Evolutionary conservation across 2,888 invertebrate species (phyloP).

Genomic region (Agriopis aurantiaria): DNA sequence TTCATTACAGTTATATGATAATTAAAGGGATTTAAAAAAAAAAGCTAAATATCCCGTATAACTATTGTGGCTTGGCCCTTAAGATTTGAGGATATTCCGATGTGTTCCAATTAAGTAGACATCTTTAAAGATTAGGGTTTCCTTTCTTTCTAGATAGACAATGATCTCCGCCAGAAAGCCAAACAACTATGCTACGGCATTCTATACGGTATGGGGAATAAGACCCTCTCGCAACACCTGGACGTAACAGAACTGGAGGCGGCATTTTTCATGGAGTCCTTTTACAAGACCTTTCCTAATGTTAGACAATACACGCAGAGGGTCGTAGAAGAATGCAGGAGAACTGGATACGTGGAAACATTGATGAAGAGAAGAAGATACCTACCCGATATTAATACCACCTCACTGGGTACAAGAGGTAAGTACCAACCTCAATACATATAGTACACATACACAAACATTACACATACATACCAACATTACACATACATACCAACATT

Average conservation of each 20-base stretch:
- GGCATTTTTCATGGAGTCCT: conserved; percentile 91
- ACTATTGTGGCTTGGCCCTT: background rate
- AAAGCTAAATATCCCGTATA: too few relatives aligned
- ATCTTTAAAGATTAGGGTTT: background rate
- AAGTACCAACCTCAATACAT: conserved; percentile 41
- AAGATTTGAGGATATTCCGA: background rate
- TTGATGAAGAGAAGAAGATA: conserved; percentile 92
- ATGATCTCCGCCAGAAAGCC: conserved; percentile 93
- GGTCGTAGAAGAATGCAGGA: conserved; percentile 88
- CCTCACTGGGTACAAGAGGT: conserved; percentile 87
- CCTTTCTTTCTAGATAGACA: conserved; percentile 87
- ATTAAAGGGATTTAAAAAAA: too few relatives aligned
- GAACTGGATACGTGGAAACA: conserved; percentile 93
- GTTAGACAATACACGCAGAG: conserved; percentile 87
- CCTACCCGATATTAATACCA: conserved; percentile 90
- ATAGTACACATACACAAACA: background rate
- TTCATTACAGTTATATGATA: too few relatives aligned
- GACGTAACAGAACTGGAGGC: conserved; percentile 93
- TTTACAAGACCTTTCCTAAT: conserved; percentile 91
- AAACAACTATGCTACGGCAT: conserved; percentile 98
- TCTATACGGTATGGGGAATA: conserved; percentile 98
- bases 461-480: background rate
- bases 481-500: background rate
- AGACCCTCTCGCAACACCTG: conserved; percentile 92
- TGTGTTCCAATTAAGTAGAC: background rate